Evolutionary conservation across 2,113 vertebrate species (phyloP).

Genomic region (Colaptes auratus): DNA sequence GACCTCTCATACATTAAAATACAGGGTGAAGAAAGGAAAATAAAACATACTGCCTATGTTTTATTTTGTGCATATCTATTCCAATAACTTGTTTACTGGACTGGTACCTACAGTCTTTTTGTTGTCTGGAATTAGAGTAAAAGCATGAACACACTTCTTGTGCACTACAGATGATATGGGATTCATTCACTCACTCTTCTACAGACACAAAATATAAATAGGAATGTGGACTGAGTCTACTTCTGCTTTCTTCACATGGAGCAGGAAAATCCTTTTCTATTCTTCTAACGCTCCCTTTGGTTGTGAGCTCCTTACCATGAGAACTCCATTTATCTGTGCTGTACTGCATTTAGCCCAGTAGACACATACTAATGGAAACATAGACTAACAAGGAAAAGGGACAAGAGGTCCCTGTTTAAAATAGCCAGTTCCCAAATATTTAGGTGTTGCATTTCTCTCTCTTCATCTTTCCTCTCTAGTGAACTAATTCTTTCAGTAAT

Average conservation of each 20-base stretch:
- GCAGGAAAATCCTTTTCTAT: background rate
- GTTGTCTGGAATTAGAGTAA: background rate
- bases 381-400: background rate
- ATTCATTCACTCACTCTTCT: background rate
- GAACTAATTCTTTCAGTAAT: background rate
- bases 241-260: rapidly evolving
- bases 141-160: background rate
- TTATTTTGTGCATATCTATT: background rate
- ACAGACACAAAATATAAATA: background rate
- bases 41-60: background rate
- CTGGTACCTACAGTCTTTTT: background rate
- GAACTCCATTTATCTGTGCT: background rate
- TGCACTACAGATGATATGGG: background rate
- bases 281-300: background rate
- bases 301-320: background rate
- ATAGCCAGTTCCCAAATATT: rapidly evolving
- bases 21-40: background rate
- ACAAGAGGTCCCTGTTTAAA: rapidly evolving
- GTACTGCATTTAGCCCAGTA: background rate
- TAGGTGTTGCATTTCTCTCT: background rate
- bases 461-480: background rate
- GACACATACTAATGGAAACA: background rate
- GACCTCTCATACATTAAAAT: background rate
- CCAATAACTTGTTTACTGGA: background rate
- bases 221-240: background rate